Evolutionary conservation across 1,140 invertebrate genomes (phyloP), one percentile per base, ranked within the genome.

Genomic region (Heliothis virescens): DNA sequence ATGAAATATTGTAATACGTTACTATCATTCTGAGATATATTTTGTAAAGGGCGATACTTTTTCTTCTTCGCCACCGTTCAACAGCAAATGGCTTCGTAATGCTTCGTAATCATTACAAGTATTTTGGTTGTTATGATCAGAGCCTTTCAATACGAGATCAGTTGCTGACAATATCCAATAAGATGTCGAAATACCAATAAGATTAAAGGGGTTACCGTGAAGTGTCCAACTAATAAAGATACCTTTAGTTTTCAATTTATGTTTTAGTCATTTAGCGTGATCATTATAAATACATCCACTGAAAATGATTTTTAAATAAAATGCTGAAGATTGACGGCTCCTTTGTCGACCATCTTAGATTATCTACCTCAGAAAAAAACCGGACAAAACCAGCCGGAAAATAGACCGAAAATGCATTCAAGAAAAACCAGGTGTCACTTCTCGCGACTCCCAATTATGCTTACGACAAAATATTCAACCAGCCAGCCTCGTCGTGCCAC

Each of bases 381-480:
- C 21, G 21, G 21, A 26, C 1, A 26, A 26, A 26, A 26, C 2
- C 21, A 26, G 21, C 21, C 21, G 1, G 21, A 26, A 26, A 26
- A 26, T 26, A 26, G 21, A 26, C 21, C 21, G 21, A 26, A 26
- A 41, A 41, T 41, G 34, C 34, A 41, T 13, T 18, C 62, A 34
- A 48, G 62, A 48, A 48, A 65, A 65, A 65, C 48, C 41, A 2
- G 16, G 5, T 4, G 7, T 53, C 48, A 13, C n/a, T 16, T 63
- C 60, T 63, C 60, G n/a, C n/a, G 21, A 13, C 48, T 53, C 13
- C 10, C 48, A 69, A 69, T 69, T 69, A 69, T 41, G 47, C n/a
- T 29, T 15, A 26, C 18, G 52, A 52, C 65, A 15, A 41, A 21
- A 16, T 48, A 65, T 18, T 41, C 47, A 65, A 12, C 41, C 62